phyloP scores from a whole-genome alignment of 2,888 invertebrate species.

The Epiblema foenella region DNA sequence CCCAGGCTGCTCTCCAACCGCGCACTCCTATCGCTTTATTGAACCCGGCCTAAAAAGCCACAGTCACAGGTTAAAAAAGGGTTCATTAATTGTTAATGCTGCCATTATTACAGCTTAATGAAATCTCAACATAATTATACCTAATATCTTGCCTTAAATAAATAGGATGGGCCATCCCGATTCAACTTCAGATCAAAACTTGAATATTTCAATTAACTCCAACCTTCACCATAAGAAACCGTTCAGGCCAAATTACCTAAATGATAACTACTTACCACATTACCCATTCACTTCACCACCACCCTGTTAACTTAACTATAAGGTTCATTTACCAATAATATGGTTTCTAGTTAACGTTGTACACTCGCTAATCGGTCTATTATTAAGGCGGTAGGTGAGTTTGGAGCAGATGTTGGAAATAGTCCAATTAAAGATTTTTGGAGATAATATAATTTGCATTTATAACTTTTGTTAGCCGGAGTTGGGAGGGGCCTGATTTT shows the following conservation, averaged over 20 bases:
- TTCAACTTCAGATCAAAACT: conserved; percentile 35
- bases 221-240: conserved; percentile 34
- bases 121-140: conserved; percentile 13
- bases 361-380: conserved; percentile 36
- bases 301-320: neutral
- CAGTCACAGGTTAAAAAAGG: too few relatives aligned
- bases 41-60: too few relatives aligned
- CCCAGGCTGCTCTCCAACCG: too few relatives aligned
- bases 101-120: neutral
- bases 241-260: conserved; percentile 31
- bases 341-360: conserved; percentile 4
- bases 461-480: conserved; percentile 40
- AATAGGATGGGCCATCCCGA: conserved; percentile 3
- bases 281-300: neutral
- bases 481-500: conserved; percentile 20
- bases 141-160: neutral
- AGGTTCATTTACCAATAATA: neutral
- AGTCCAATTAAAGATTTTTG: conserved; percentile 55
- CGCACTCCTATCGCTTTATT: too few relatives aligned
- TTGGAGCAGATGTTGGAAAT: conserved; percentile 55
- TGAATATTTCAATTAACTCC: conserved; percentile 37
- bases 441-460: conserved; percentile 54
- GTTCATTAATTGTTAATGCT: neutral
- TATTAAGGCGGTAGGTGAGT: conserved; percentile 52
- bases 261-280: conserved; percentile 28